phyloP scores from a whole-genome alignment of 2,797 vertebrate genomes.

The Chlorospingus flavigularis region DNA sequence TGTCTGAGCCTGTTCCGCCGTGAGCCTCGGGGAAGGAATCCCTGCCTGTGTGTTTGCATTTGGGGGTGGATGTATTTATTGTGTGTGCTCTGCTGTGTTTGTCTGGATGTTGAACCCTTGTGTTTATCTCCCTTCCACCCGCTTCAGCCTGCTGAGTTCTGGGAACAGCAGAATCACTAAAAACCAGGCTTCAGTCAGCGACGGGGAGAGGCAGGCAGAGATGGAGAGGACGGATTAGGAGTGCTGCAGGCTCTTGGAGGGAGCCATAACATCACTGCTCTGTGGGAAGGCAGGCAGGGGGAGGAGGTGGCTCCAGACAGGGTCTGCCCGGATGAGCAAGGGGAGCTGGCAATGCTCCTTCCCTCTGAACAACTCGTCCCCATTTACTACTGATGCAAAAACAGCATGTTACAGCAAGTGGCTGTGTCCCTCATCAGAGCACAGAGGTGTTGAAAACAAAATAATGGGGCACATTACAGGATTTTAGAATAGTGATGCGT shows the following conservation, averaged over 20 bases:
- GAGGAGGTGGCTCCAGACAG: background rate
- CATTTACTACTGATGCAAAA: background rate
- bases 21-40: background rate
- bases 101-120: conserved; percentile 48
- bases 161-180: background rate
- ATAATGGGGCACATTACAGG: background rate
- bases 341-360: background rate
- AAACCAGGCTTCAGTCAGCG: background rate
- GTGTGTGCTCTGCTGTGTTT: conserved; percentile 17
- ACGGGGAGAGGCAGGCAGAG: background rate
- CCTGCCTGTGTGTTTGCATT: background rate
- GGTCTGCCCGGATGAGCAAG: accelerated
- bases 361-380: background rate
- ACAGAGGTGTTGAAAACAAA: background rate
- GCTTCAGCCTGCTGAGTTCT: conserved; percentile 21
- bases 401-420: too few species aligned
- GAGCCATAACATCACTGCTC: background rate
- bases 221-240: background rate
- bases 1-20: background rate
- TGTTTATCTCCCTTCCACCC: conserved; percentile 39
- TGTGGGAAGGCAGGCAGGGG: background rate
- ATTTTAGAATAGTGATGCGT: background rate
- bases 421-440: background rate
- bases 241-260: background rate
- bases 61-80: background rate